A percentile compares a stretch with the other conserved stretches of the same genome.
These are phyloP conservation scores for Pempheris klunzingeri DNA, from an alignment of 2,797 vertebrate genomes.

Conservation along the genomic window DNA sequence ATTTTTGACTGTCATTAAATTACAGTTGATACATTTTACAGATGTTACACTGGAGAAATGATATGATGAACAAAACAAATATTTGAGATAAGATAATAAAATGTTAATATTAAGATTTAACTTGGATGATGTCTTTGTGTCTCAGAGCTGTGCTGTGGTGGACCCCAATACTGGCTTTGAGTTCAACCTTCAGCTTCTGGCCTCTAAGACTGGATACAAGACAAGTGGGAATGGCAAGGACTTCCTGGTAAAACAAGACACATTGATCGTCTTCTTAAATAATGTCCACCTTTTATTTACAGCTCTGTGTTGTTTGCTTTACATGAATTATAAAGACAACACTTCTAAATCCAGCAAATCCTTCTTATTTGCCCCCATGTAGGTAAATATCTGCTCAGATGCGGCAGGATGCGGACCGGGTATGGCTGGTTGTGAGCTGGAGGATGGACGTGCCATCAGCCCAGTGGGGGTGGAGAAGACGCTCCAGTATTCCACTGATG, in stretches of 20 bases:
- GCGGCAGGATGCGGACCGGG: slow-evolving; percentile 81
- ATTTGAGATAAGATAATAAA: not conserved
- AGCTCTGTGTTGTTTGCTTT: not conserved
- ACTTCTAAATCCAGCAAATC: not conserved
- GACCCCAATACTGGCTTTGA: slow-evolving; percentile 93
- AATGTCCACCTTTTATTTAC: too few species aligned
- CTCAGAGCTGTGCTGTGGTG: slow-evolving; percentile 89
- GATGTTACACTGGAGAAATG: not conserved
- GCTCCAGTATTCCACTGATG: slow-evolving; percentile 90
- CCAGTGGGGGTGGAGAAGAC: slow-evolving; percentile 85
- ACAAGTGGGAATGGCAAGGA: slow-evolving; percentile 83
- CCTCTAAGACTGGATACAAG: slow-evolving; percentile 81
- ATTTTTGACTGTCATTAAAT: too few species aligned
- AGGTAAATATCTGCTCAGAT: slow-evolving; percentile 92
- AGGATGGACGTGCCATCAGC: slow-evolving; percentile 65
- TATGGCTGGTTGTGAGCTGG: slow-evolving; percentile 89
- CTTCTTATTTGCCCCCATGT: accelerated
- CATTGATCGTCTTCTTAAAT: not conserved
- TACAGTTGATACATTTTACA: too few species aligned
- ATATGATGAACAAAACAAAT: too few species aligned
- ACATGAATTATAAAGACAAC: not conserved
- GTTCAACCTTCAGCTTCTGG: slow-evolving; percentile 90
- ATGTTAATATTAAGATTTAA: not conserved
- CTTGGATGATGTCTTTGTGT: not conserved
- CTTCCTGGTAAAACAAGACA: slow-evolving; percentile 86